phyloP scores from a whole-genome alignment of 2,888 invertebrate genomes.

The Chalcosyrphus nemorum region DNA sequence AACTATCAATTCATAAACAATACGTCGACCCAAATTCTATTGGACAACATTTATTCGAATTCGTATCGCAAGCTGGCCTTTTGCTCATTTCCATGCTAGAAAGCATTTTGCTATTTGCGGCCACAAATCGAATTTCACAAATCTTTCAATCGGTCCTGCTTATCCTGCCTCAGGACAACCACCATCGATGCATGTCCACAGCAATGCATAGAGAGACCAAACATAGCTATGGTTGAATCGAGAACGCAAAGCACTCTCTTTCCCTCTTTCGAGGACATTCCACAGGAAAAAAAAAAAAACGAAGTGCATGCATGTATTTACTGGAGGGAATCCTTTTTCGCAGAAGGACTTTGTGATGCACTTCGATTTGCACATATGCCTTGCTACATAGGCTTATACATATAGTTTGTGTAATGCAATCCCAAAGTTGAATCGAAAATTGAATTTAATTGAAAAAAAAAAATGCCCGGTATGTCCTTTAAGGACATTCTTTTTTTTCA shows the following conservation, averaged over 20 bases:
- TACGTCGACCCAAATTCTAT: constrained; percentile 51
- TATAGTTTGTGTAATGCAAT: background rate
- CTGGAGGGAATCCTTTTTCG: constrained; percentile 11
- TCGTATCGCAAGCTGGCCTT: background rate
- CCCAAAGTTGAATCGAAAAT: constrained; percentile 41
- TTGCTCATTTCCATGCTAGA: constrained; percentile 36
- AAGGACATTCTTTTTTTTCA: constrained; percentile 18
- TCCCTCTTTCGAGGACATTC: background rate
- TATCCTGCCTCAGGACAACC: constrained; percentile 33
- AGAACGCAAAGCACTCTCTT: constrained; percentile 8
- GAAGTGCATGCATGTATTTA: constrained; percentile 51
- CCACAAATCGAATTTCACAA: constrained; percentile 67
- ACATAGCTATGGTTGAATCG: constrained; percentile 17
- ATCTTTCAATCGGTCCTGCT: constrained; percentile 59
- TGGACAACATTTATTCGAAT: constrained; percentile 20
- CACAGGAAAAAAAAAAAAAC: background rate
- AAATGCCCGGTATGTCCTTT: constrained; percentile 44
- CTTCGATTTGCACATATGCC: constrained; percentile 40
- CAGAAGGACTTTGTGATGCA: constrained; percentile 37
- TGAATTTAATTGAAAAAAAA: constrained; percentile 67
- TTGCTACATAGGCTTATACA: constrained; percentile 38
- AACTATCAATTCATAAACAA: constrained; percentile 58
- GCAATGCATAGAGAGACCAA: background rate
- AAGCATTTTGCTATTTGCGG: constrained; percentile 51
- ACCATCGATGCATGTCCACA: background rate